Base-by-base conservation (phyloP, 1,140 invertebrate genomes). In the Samia ricini region DNA sequence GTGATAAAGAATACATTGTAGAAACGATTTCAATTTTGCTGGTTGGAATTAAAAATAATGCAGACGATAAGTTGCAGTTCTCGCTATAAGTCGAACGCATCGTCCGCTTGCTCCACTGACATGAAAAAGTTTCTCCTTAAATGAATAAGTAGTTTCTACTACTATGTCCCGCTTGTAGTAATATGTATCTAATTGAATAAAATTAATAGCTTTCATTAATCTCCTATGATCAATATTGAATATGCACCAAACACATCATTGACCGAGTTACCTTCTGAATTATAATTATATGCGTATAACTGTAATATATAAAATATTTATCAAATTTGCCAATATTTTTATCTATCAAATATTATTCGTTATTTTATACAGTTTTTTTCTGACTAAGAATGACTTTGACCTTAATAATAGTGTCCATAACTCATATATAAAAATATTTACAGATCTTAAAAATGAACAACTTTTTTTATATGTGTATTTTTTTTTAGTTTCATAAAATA, bases 101-200 rank as follows among this genome's bases (percentile, higher is more conserved):
- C 7, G 18, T 33, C 51, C 26, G 61, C 51, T 56, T 65, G 72
- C 50, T 57, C 66, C 56, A 74, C 72, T 74, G 51, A 68, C 64
- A 64, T 69, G 33, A 59, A 68, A 62, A 61, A 66, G 69, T 72
- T 71, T 74, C 69, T 71, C 66, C 66, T 74, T 71, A 68, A 71
- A 66, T 60, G 33, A 52, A 21, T 52, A 21, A 21, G 20, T 52
- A 52, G 33, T 42, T 42, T 42, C 33, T 42, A 42, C 33, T 42
- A 42, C 33, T 42, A n/a, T 29, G 12, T 42, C 33, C 33, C 12
- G 10, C n/a, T 42, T 42, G 33, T 42, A 42, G 33, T 15, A 15
- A 42, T 15, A 42, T 12, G 33, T 42, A n/a, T n/a, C n/a, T n/a
- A 8, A 42, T 42, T 42, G 33, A 42, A 42, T 42, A 42, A 42